A percentile compares a stretch with the other conserved stretches of the same genome.
Conservation (phyloP, 2,797 vertebrate species). For the Microchirus variegatus region DNA sequence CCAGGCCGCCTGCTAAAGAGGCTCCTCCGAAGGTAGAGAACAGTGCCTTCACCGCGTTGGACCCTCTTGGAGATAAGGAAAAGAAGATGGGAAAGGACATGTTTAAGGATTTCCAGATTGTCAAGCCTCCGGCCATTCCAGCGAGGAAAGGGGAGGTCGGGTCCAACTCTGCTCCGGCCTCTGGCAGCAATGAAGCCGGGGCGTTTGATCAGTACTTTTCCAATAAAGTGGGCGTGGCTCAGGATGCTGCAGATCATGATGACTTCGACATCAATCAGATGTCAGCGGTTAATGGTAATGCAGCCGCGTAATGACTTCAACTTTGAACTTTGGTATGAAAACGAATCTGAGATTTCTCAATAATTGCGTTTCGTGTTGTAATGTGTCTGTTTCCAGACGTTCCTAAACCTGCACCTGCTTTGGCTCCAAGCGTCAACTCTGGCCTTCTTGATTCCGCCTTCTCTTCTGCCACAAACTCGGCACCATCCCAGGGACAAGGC, state of each 20-base stretch:
- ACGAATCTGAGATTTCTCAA: background rate
- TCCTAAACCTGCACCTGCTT: constrained; percentile 66
- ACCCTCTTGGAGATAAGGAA: constrained; percentile 93
- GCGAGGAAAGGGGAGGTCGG: constrained; percentile 82
- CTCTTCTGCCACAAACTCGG: constrained; percentile 45
- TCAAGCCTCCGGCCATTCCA: constrained; percentile 90
- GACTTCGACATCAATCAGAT: constrained; percentile 84
- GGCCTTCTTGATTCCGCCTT: constrained; percentile 70
- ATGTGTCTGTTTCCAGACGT: constrained; percentile 67
- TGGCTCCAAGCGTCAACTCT: constrained; percentile 33
- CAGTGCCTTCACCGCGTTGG: constrained; percentile 90
- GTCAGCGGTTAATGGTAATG: constrained; percentile 75
- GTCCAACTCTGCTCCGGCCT: constrained; percentile 49
- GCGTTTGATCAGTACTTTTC: constrained; percentile 86
- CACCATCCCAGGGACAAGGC: constrained; percentile 33
- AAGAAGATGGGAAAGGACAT: constrained; percentile 92
- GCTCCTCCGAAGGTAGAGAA: constrained; percentile 80
- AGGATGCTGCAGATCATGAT: constrained; percentile 80
- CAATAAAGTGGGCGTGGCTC: constrained; percentile 83
- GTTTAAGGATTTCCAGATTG: constrained; percentile 96
- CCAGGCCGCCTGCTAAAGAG: constrained; percentile 84
- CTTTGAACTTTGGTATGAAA: background rate
- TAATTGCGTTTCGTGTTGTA: constrained; percentile 3
- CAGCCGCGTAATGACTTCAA: background rate
- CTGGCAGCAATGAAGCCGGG: constrained; percentile 66